phyloP scores from a whole-genome alignment of 2,113 vertebrate species.

The Oreocharis arfaki region DNA sequence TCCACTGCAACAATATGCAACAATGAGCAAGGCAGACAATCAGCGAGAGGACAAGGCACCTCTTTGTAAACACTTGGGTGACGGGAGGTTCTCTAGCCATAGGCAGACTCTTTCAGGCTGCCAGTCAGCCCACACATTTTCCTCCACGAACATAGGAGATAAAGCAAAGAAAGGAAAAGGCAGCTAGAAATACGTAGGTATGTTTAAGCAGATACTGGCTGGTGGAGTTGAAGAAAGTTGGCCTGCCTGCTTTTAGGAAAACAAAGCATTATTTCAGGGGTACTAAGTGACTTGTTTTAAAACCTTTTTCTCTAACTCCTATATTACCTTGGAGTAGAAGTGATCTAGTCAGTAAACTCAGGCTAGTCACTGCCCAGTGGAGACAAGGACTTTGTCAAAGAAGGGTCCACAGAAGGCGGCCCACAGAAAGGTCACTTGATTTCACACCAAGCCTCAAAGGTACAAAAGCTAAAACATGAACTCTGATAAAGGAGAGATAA shows the following conservation, averaged over 20 bases:
- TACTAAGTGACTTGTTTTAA: neutral
- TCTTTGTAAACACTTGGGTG: neutral
- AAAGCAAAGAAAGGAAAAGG: neutral
- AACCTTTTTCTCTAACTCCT: neutral
- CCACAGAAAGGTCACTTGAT: neutral
- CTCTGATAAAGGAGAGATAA: neutral
- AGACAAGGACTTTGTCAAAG: neutral
- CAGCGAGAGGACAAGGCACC: neutral
- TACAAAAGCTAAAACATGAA: neutral
- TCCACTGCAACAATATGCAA: neutral
- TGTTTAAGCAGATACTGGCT: neutral
- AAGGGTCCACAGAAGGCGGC: neutral
- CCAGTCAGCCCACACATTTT: neutral
- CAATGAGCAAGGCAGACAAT: neutral
- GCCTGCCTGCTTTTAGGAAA: neutral
- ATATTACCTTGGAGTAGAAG: neutral
- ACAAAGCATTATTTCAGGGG: neutral
- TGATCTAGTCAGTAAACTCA: neutral
- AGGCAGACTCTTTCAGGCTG: neutral
- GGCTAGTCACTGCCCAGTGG: neutral
- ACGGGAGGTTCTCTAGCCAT: neutral
- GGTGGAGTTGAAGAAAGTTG: neutral
- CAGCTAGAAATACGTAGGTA: neutral
- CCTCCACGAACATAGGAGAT: rapidly evolving
- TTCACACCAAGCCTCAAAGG: neutral